These are phyloP conservation scores for Aplidium turbinatum DNA, from an alignment of 23 tunicate species.

Conservation along the genomic window DNA sequence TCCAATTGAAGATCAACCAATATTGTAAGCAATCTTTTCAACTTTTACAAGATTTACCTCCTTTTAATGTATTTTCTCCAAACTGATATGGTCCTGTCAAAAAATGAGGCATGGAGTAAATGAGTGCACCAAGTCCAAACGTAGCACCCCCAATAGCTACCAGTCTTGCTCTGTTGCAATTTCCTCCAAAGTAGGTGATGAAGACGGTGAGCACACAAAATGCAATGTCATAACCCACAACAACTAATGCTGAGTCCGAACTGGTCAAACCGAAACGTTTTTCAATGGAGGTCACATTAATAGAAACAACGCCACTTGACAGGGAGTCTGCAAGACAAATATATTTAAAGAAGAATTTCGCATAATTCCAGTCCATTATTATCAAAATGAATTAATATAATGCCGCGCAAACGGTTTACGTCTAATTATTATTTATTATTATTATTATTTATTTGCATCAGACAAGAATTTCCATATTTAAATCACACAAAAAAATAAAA, in stretches of 20 bases:
- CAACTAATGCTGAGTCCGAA: slow-evolving; percentile 46
- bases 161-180: slow-evolving; percentile 10
- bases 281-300: slow-evolving; percentile 57
- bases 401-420: too few species aligned
- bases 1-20: too few species aligned
- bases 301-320: slow-evolving; percentile 51
- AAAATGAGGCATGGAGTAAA: slow-evolving; percentile 41
- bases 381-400: too few species aligned
- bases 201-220: slow-evolving; percentile 60
- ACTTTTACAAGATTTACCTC: too few species aligned
- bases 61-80: slow-evolving; percentile 6
- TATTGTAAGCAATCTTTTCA: too few species aligned
- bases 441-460: too few species aligned
- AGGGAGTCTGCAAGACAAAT: slow-evolving; percentile 22
- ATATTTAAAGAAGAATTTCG: too few species aligned
- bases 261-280: slow-evolving; percentile 61
- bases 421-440: too few species aligned
- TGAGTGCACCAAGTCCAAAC: slow-evolving; percentile 31
- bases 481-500: too few species aligned
- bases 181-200: slow-evolving; percentile 61
- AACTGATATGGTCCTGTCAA: slow-evolving; percentile 14
- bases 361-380: too few species aligned
- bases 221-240: slow-evolving; percentile 70
- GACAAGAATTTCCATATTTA: too few species aligned
- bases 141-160: slow-evolving; percentile 24